These are phyloP conservation scores for Otolemur garnettii DNA, from an alignment of 2,113 vertebrate species.

Conservation along the genomic window DNA sequence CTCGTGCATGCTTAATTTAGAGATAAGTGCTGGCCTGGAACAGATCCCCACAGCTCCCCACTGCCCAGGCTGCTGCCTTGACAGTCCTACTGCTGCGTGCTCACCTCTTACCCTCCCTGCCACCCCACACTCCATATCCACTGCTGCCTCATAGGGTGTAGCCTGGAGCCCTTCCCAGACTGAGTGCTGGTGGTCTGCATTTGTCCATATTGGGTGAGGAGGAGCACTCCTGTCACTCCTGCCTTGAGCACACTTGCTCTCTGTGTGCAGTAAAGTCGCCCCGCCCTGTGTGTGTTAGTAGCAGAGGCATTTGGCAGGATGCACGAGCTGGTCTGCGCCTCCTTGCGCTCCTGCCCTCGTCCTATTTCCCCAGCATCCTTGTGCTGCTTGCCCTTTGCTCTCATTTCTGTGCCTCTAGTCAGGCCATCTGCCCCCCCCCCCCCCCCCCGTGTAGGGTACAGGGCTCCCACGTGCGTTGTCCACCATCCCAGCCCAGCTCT, in stretches of 20 bases:
- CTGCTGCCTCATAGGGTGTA: not conserved
- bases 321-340: rapidly evolving
- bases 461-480: not conserved
- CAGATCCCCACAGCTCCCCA: not conserved
- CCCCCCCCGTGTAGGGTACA: not conserved
- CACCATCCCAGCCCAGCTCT: not conserved
- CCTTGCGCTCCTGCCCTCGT: too few relatives aligned
- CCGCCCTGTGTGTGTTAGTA: too few relatives aligned
- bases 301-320: too few relatives aligned
- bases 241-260: not conserved
- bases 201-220: not conserved
- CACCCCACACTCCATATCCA: rapidly evolving
- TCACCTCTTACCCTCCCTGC: not conserved
- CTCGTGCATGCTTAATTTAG: slow-evolving; percentile 46
- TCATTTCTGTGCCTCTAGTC: not conserved
- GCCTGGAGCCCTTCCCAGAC: not conserved
- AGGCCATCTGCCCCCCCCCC: not conserved
- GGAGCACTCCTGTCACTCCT: too few relatives aligned
- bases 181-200: rapidly evolving
- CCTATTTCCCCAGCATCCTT: too few relatives aligned
- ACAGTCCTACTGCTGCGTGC: rapidly evolving
- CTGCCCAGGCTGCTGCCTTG: rapidly evolving
- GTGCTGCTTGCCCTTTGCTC: rapidly evolving
- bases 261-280: not conserved
- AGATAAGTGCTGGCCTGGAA: slow-evolving; percentile 72